phyloP scores from a whole-genome alignment of 2,888 invertebrate species.

The Calliscelio sp. region DNA sequence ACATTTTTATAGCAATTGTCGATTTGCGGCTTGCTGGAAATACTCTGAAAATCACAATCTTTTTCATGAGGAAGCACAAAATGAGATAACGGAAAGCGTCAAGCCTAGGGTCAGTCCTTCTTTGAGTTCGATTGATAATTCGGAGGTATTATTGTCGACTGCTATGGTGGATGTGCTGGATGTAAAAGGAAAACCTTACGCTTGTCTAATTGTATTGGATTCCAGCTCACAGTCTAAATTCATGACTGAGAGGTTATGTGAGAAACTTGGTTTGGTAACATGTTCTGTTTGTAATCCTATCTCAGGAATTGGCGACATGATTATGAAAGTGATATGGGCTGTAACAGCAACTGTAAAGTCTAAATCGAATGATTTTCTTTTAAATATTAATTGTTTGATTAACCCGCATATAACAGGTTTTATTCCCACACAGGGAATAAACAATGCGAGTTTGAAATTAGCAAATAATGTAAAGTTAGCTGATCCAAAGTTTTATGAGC shows the following conservation, averaged over 20 bases:
- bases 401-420: constrained; percentile 31
- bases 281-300: constrained; percentile 12
- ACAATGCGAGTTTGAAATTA: constrained; percentile 3
- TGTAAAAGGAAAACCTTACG: constrained; percentile 1
- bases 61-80: constrained; percentile 14
- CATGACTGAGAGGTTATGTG: constrained; percentile 12
- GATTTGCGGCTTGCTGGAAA: background rate
- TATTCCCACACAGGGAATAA: background rate
- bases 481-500: constrained; percentile 43
- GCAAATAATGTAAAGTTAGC: constrained; percentile 46
- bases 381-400: constrained; percentile 17
- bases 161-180: constrained; percentile 38
- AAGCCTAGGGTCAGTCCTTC: background rate
- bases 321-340: constrained; percentile 1
- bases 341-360: constrained; percentile 8
- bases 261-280: background rate
- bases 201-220: constrained; percentile 47
- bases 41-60: constrained; percentile 24
- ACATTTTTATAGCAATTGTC: constrained; percentile 9
- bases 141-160: constrained; percentile 30
- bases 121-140: constrained; percentile 12
- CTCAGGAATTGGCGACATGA: constrained; percentile 4
- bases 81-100: background rate
- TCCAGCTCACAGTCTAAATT: constrained; percentile 36
- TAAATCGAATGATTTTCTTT: constrained; percentile 1